Base-by-base conservation (phyloP, 2,797 vertebrate species). In the Rhodeus uyekii region DNA sequence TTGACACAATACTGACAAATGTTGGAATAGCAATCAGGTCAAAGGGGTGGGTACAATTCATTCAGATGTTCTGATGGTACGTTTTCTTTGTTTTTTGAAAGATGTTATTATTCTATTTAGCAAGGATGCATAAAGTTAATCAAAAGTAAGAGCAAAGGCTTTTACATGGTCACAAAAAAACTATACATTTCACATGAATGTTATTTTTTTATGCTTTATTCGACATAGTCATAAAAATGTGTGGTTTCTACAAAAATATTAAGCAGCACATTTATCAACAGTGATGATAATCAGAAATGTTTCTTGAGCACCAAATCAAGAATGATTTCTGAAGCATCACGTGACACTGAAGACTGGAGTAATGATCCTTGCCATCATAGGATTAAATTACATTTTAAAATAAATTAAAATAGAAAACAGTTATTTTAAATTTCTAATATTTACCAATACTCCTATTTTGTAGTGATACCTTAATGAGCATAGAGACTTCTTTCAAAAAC, bases 1-100 rank as follows among this genome's bases (percentile, higher is more conserved):
- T 96, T 90, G 96, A 96, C 80, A 95, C 95, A 87, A 97, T 96
- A 92, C 90, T 98, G 91, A 99, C 96, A 34, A 96, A 96, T 0
- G 93, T 98, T 89, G 92, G 92, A 84, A 95, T 99, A 1, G 95
- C 95, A 84, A 96, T 97, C 86, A 97, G 95, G 92, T 92, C 95
- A 16, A 95, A 95, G 38, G 97, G 97, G 98, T 99, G 76, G 90
- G 97, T 96, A 84, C 22, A n/a, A 18, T 8, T 14, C 1, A 29
- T 42, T 55, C 16, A 36, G 4, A 7, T 24, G 44, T 78, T 46
- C n/a, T 78, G 9, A 10, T 78, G 14, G 18, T 71, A 46, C n/a
- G n/a, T n/a, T n/a, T n/a, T n/a, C n/a, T n/a, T 13, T 16, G 27
- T 7, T 60, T 29, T 60, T 53, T 10, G 19, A 53, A n/a, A 53